Base-by-base conservation (phyloP, 2,888 invertebrate species). In the Himalopsyche tibetana region DNA sequence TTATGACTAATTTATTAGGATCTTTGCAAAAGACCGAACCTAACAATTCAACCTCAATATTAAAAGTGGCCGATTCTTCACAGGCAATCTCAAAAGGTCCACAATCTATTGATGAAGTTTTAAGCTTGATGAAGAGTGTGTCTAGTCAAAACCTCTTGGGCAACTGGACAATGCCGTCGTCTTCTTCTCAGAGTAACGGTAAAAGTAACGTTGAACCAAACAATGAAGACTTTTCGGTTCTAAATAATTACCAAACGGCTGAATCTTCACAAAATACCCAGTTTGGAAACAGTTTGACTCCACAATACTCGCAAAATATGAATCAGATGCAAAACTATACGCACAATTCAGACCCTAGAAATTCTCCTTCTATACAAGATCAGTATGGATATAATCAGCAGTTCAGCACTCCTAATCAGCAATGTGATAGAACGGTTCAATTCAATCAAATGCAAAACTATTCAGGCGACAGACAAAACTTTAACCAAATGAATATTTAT, bases 1-100 rank as follows among this genome's bases (percentile, higher is more conserved):
- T 87, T 5, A 95, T 95, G 88, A 95, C 95, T 0, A 95, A 94
- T 89, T 91, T 95, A 28, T 95, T 95, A 95, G 94, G 94, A 38
- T 93, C 94, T 36, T 89, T 94, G 55, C 92, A 93, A 12, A 92
- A 92, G 81, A 74, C 19, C 15, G 36, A 74, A 38, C 12, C 28
- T 12, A 15, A 63, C 63, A 15, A 51, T 51, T 4, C 63, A 63
- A 63, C 1, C 74, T 5, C 36, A 2, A 9, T 38, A 38, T 15
- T 51, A 15, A 51, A 15, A 51, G 15, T 5, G 51, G 15, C 51
- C 15, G 8, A 15, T 5, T 51, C 51, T 15, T 15, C 12, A 15
- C 15, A 15, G 2, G 51, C 51, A 51, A 51, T 51, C 51, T 51
- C 15, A 51, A 51, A 51, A 36, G 36, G 12, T 74, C 74, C 74